Percentiles rank a stretch among this genome's conserved stretches.
Conservation (phyloP, 2,113 vertebrate genomes). For the Pontoporia blainvillei region DNA sequence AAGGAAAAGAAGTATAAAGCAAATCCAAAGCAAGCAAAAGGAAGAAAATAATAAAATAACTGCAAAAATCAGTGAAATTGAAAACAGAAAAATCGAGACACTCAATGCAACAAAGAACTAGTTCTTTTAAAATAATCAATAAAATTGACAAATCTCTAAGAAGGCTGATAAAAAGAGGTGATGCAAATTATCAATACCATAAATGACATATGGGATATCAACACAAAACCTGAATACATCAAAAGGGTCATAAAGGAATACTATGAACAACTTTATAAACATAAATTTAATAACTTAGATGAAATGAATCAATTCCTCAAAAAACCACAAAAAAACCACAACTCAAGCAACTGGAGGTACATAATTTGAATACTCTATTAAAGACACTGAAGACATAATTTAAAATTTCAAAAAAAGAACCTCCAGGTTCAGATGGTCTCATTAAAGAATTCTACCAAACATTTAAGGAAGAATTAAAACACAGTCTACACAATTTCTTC, state of each 20-base stretch:
- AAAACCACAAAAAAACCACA: neutral
- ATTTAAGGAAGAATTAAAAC: neutral
- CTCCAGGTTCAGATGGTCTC: neutral
- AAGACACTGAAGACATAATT: neutral
- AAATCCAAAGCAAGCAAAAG: neutral
- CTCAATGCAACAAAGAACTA: neutral
- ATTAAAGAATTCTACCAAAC: neutral
- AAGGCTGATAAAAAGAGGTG: neutral
- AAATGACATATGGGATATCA: neutral
- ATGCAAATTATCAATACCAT: neutral
- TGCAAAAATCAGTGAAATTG: neutral
- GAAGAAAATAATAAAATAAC: neutral
- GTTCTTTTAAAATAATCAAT: neutral
- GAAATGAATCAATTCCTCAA: neutral
- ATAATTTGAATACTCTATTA: neutral
- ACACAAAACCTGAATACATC: neutral
- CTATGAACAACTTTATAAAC: neutral
- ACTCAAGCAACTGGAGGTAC: neutral
- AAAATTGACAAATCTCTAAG: neutral
- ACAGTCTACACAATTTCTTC: neutral
- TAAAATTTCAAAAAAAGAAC: neutral
- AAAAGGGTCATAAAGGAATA: neutral
- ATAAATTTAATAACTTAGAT: neutral
- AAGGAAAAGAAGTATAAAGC: neutral
- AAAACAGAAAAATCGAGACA: neutral